Percentiles rank a stretch among this genome's conserved stretches.
Evolutionary conservation across 2,113 vertebrate genomes (phyloP).

Genomic region (Tachuris rubrigastra): DNA sequence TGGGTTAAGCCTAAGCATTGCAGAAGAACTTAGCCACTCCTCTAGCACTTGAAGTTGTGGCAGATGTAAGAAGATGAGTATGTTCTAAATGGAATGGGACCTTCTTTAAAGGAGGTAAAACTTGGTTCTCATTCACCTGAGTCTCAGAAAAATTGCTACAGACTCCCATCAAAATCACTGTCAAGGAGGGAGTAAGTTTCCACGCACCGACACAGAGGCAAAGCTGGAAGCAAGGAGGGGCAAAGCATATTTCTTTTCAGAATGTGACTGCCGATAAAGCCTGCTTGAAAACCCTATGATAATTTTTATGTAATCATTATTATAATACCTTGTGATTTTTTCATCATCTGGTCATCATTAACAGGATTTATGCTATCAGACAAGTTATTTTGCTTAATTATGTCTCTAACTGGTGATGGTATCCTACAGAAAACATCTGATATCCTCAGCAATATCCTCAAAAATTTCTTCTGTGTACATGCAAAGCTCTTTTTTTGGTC

Average conservation of each 20-base stretch:
- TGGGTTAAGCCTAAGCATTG: background rate
- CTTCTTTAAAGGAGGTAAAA: background rate
- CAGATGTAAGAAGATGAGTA: background rate
- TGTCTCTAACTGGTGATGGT: slow-evolving; percentile 48
- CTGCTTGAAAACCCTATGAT: slow-evolving; percentile 25
- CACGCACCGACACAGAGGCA: accelerated
- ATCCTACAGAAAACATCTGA: slow-evolving; percentile 19
- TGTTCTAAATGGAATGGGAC: background rate
- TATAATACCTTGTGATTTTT: slow-evolving; percentile 63
- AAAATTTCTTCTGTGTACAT: background rate
- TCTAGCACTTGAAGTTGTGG: background rate
- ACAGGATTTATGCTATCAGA: slow-evolving; percentile 80
- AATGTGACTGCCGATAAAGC: background rate
- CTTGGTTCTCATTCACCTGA: background rate
- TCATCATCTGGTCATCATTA: slow-evolving; percentile 81
- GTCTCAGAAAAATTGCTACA: background rate
- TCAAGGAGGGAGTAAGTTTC: background rate
- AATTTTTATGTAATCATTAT: slow-evolving; percentile 61
- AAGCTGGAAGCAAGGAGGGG: background rate
- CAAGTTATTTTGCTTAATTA: slow-evolving; percentile 75
- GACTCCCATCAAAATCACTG: background rate
- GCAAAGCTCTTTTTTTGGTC: background rate
- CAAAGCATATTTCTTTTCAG: background rate
- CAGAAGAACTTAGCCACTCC: background rate
- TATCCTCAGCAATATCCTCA: slow-evolving; percentile 31